These are phyloP conservation scores for Scaptomyza parva DNA, from an alignment of 2,888 invertebrate species.

Conservation along the genomic window DNA sequence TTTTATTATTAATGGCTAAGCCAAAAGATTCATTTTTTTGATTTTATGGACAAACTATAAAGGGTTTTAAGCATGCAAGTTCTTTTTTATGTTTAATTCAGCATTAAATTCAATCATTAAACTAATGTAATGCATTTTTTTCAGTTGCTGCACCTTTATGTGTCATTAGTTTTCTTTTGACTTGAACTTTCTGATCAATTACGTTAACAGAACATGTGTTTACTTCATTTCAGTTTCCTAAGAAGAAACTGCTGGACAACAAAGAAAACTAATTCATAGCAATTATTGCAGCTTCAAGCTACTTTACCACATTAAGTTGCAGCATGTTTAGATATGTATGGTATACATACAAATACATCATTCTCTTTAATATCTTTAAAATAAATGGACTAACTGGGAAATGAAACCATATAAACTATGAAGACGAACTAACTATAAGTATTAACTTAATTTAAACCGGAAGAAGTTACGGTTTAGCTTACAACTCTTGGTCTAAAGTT, in stretches of 20 bases:
- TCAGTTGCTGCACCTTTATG: not conserved
- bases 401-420: not conserved
- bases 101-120: not conserved
- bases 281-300: not conserved
- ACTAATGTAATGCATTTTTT: not conserved
- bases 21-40: too few relatives aligned
- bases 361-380: not conserved
- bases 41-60: not conserved
- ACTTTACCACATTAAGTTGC: conserved; percentile 6
- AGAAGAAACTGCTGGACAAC: not conserved
- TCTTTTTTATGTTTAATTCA: too few relatives aligned
- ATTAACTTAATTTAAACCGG: conserved; percentile 4
- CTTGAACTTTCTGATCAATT: not conserved
- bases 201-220: not conserved
- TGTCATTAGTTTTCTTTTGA: not conserved
- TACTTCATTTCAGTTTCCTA: not conserved
- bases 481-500: not conserved
- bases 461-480: not conserved
- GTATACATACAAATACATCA: not conserved
- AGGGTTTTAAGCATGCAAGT: not conserved
- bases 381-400: not conserved
- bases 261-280: conserved; percentile 1
- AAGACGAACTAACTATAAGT: too few relatives aligned
- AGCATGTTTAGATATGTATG: too few relatives aligned
- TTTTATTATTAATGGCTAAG: too few relatives aligned